phyloP scores from a whole-genome alignment of 2,797 vertebrate species.

The Myoxocephalus aenaeus region DNA sequence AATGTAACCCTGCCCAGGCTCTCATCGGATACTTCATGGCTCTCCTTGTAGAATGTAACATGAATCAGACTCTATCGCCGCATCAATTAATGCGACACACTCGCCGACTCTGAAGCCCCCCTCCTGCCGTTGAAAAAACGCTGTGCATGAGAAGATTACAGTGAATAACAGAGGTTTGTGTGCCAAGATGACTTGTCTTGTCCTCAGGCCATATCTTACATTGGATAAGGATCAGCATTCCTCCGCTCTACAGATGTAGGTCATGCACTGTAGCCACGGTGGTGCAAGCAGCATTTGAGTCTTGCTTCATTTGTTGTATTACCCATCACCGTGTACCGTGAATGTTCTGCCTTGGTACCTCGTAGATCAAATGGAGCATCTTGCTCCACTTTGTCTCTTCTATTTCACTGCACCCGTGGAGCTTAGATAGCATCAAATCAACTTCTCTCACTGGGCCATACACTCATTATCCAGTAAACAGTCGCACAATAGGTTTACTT shows the following conservation, averaged over 20 bases:
- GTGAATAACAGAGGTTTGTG: slow-evolving; percentile 57
- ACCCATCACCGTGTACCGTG: slow-evolving; percentile 56
- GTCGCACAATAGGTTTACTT: slow-evolving; percentile 28
- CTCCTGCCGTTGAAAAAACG: slow-evolving; percentile 48
- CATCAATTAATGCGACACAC: slow-evolving; percentile 67
- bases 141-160: slow-evolving; percentile 57
- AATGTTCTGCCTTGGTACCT: slow-evolving; percentile 42
- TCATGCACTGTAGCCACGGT: slow-evolving; percentile 64
- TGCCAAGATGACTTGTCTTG: slow-evolving; percentile 66
- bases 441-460: slow-evolving; percentile 7
- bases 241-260: slow-evolving; percentile 73
- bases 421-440: slow-evolving; percentile 54
- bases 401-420: slow-evolving; percentile 29
- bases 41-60: slow-evolving; percentile 63
- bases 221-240: slow-evolving; percentile 78
- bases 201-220: slow-evolving; percentile 70
- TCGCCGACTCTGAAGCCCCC: slow-evolving; percentile 34
- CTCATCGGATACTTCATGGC: slow-evolving; percentile 73
- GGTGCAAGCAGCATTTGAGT: slow-evolving; percentile 49
- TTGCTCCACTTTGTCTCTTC: slow-evolving; percentile 34
- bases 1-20: slow-evolving; percentile 69
- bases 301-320: slow-evolving; percentile 71
- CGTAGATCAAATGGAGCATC: slow-evolving; percentile 48
- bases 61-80: slow-evolving; percentile 65
- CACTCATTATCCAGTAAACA: slow-evolving; percentile 29